Conservation (phyloP, 2,888 invertebrate species). For the Ashinkailepas kermadecensis region DNA sequence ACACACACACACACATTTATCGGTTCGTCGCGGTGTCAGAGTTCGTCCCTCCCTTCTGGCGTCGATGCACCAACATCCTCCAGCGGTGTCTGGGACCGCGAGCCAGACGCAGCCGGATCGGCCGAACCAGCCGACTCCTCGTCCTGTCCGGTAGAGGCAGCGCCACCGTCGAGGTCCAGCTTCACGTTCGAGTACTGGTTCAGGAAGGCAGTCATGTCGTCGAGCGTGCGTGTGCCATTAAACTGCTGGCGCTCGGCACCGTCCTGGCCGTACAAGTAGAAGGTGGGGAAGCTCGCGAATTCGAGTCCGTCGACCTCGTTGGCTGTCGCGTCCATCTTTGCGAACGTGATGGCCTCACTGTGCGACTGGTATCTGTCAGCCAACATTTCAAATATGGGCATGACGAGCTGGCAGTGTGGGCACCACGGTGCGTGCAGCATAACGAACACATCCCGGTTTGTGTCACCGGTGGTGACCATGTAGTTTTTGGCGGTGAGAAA, state of each 20-base stretch:
- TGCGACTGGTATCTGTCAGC: neutral
- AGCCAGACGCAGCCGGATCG: neutral
- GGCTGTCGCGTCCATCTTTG: slow-evolving; percentile 23
- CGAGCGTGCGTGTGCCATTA: neutral
- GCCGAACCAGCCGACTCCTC: neutral
- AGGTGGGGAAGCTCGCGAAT: slow-evolving; percentile 22
- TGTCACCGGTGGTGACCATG: neutral
- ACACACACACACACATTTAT: too few species aligned
- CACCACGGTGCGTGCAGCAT: slow-evolving; percentile 26
- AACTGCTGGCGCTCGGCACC: neutral
- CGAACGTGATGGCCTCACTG: neutral
- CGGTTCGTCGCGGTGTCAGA: neutral
- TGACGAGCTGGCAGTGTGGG: slow-evolving; percentile 19
- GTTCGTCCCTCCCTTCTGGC: neutral
- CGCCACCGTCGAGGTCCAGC: neutral
- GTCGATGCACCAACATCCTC: neutral
- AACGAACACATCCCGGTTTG: slow-evolving; percentile 20
- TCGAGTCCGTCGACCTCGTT: slow-evolving; percentile 25
- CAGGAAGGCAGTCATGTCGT: neutral
- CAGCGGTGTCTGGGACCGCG: neutral
- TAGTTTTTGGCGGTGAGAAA: slow-evolving; percentile 21
- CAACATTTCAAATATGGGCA: slow-evolving; percentile 17
- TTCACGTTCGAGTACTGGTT: neutral
- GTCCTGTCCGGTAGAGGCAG: neutral
- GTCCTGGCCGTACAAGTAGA: slow-evolving; percentile 20